Conservation (phyloP, 2,888 invertebrate genomes). For the Cylindroiulus punctatus region DNA sequence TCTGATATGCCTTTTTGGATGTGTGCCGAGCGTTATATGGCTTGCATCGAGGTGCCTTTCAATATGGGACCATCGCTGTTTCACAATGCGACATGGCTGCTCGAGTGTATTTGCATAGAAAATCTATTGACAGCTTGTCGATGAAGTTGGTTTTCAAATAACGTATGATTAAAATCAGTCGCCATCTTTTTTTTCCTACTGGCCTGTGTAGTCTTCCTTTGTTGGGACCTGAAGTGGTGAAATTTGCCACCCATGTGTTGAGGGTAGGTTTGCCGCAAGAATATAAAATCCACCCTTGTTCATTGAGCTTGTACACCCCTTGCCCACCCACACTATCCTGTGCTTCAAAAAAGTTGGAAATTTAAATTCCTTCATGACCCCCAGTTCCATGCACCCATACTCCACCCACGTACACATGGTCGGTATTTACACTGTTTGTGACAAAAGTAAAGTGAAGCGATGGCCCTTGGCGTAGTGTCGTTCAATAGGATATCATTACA, state of each 20-base stretch:
- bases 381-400: too few relatives aligned
- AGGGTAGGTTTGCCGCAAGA: too few relatives aligned
- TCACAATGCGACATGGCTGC: neutral
- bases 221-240: conserved; percentile 58
- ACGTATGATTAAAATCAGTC: conserved; percentile 3
- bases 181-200: conserved; percentile 52
- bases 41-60: neutral
- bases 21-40: neutral
- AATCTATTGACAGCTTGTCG: conserved; percentile 35
- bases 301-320: too few relatives aligned
- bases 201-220: conserved; percentile 56
- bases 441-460: neutral
- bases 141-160: conserved; percentile 30
- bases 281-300: too few relatives aligned
- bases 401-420: too few relatives aligned
- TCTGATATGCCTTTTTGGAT: neutral
- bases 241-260: conserved; percentile 58
- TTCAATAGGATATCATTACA: neutral
- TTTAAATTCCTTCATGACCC: too few relatives aligned
- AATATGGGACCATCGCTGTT: neutral
- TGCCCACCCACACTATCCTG: too few relatives aligned
- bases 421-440: neutral
- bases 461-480: neutral
- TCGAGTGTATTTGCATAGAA: conserved; percentile 7
- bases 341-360: too few relatives aligned